Evolutionary conservation across 1,140 invertebrate genomes (phyloP).

Genomic region (Papilio machaon): DNA sequence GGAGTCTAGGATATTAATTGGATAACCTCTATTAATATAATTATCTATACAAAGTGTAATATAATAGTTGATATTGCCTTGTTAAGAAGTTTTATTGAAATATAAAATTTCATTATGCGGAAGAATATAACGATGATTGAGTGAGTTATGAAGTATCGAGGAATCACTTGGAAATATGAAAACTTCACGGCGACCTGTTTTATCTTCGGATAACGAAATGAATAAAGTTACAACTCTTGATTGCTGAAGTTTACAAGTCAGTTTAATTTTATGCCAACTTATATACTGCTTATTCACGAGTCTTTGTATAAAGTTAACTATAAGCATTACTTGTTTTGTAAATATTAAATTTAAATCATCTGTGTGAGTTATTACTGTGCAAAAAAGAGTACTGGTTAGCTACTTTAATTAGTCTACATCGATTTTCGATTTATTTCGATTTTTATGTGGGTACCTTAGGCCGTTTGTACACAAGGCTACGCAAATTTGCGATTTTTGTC

Average conservation of each 20-base stretch:
- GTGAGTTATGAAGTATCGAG: slow-evolving; percentile 21
- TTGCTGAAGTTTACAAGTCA: slow-evolving; percentile 16
- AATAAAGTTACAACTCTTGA: slow-evolving; percentile 1
- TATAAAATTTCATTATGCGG: neutral
- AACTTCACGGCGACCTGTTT: neutral
- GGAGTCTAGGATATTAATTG: too few species aligned
- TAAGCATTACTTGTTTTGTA: slow-evolving; percentile 10
- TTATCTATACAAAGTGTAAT: neutral
- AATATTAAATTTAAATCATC: neutral
- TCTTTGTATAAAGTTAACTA: neutral
- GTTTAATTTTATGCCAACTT: neutral
- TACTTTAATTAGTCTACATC: too few species aligned
- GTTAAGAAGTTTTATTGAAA: slow-evolving; percentile 9
- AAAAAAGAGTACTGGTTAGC: too few species aligned
- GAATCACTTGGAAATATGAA: slow-evolving; percentile 14
- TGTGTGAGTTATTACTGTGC: too few species aligned
- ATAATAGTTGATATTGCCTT: neutral
- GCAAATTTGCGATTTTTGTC: too few species aligned
- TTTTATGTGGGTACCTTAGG: too few species aligned
- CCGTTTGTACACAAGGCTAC: too few species aligned
- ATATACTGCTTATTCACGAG: neutral
- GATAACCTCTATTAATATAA: too few species aligned
- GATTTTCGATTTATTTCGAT: too few species aligned
- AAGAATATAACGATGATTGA: neutral
- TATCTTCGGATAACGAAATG: neutral